Evolutionary conservation across 2,888 invertebrate species (phyloP).

Genomic region (Orthonevra nobilis): DNA sequence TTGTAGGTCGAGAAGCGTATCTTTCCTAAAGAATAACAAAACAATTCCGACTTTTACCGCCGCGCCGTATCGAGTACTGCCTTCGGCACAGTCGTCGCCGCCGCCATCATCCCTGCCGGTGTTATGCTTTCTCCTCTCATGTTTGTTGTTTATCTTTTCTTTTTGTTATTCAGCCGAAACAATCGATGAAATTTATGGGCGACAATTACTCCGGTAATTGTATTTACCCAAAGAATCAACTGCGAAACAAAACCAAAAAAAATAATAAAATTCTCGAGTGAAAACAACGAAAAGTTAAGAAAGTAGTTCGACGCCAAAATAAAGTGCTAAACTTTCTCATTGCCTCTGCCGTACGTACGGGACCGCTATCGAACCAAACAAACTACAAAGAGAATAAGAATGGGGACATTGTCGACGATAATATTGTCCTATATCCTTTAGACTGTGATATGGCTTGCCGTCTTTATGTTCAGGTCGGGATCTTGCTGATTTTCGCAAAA

Average conservation of each 20-base stretch:
- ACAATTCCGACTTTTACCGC: constrained; percentile 1
- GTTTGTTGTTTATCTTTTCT: constrained; percentile 1
- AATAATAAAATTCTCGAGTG: constrained; percentile 32
- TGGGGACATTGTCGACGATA: no score
- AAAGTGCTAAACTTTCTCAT: constrained; percentile 64
- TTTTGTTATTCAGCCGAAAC: constrained; percentile 40
- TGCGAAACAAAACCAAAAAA: constrained; percentile 51
- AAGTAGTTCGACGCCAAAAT: constrained; percentile 67
- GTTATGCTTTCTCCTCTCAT: not conserved
- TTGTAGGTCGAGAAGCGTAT: no score
- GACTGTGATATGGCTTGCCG: constrained; percentile 9
- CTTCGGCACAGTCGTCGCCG: no score
- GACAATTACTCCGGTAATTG: constrained; percentile 64
- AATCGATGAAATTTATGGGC: constrained; percentile 52
- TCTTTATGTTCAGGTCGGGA: constrained; percentile 15
- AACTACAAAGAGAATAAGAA: no score
- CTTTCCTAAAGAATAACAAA: constrained; percentile 2
- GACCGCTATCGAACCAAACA: constrained; percentile 15
- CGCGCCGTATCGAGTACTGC: no score
- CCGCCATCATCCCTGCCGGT: no score
- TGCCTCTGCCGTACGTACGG: constrained; percentile 28
- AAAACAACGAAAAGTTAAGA: constrained; percentile 56
- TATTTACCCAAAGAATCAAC: constrained; percentile 55
- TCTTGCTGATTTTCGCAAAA: constrained; percentile 21
- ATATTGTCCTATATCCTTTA: constrained; percentile 23